Conservation (phyloP, 2,113 vertebrate genomes). For the Microcebus griseorufus region DNA sequence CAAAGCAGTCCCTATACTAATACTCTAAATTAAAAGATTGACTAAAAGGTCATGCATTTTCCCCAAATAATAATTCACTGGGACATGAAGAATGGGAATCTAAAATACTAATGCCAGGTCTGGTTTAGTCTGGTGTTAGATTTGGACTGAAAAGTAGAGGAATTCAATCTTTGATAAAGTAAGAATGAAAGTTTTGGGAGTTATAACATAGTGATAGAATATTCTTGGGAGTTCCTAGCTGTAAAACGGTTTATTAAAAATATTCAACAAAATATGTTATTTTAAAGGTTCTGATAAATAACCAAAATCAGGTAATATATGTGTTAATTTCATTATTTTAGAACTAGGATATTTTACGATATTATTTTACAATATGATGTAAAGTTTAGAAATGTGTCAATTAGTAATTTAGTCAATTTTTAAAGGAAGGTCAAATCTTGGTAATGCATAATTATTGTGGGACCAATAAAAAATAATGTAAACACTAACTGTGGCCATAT, state of each 20-base stretch:
- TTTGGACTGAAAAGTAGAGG: neutral
- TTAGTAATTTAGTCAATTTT: neutral
- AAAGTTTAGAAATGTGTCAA: neutral
- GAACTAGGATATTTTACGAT: neutral
- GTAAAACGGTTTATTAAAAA: neutral
- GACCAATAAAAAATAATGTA: neutral
- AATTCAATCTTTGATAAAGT: neutral
- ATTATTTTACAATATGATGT: neutral
- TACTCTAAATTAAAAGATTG: constrained; percentile 15
- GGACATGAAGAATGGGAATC: neutral
- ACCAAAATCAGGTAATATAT: neutral
- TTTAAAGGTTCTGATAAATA: constrained; percentile 21
- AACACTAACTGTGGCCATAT: neutral
- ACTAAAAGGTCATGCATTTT: neutral
- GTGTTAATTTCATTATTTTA: neutral
- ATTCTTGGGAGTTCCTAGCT: neutral
- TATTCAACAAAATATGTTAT: neutral
- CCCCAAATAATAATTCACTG: neutral
- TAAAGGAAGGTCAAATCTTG: neutral
- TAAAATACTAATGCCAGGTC: neutral
- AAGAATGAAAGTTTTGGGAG: neutral
- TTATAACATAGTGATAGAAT: neutral
- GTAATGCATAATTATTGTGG: neutral
- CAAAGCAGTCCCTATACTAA: neutral
- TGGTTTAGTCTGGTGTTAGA: neutral